phyloP scores from a whole-genome alignment of 2,888 invertebrate genomes.

The Drosophila lutescens region DNA sequence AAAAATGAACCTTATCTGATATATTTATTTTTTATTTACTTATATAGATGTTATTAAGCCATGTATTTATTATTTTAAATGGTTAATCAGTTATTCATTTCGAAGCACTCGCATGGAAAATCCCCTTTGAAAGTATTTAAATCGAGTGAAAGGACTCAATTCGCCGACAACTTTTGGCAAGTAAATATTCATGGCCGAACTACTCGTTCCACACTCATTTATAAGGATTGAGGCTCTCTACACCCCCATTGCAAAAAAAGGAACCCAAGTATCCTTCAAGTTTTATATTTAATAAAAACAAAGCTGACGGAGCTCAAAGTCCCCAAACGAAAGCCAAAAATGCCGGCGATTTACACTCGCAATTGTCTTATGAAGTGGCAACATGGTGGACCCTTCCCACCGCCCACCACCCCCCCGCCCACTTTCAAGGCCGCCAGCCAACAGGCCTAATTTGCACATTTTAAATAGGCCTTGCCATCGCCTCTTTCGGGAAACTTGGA shows the following conservation, averaged over 20 bases:
- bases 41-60: background rate
- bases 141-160: slow-evolving; percentile 14
- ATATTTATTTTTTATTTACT: too few species aligned
- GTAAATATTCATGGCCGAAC: slow-evolving; percentile 34
- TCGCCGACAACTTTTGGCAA: background rate
- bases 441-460: slow-evolving; percentile 77
- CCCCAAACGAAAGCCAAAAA: slow-evolving; percentile 37
- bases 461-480: slow-evolving; percentile 56
- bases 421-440: slow-evolving; percentile 54
- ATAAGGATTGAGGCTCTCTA: slow-evolving; percentile 15
- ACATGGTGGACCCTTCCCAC: slow-evolving; percentile 47
- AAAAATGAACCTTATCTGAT: too few species aligned
- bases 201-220: slow-evolving; percentile 19
- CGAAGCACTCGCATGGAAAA: background rate
- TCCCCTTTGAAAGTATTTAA: slow-evolving; percentile 8
- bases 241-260: background rate
- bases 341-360: slow-evolving; percentile 60
- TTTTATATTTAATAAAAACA: slow-evolving; percentile 48
- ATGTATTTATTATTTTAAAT: background rate
- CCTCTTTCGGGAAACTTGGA: background rate
- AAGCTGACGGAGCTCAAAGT: slow-evolving; percentile 40
- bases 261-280: slow-evolving; percentile 30
- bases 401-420: background rate
- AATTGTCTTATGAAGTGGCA: slow-evolving; percentile 76
- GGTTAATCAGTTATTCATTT: background rate